Base-by-base conservation (phyloP, 1,140 invertebrate genomes). In the Drosophila tristis region DNA sequence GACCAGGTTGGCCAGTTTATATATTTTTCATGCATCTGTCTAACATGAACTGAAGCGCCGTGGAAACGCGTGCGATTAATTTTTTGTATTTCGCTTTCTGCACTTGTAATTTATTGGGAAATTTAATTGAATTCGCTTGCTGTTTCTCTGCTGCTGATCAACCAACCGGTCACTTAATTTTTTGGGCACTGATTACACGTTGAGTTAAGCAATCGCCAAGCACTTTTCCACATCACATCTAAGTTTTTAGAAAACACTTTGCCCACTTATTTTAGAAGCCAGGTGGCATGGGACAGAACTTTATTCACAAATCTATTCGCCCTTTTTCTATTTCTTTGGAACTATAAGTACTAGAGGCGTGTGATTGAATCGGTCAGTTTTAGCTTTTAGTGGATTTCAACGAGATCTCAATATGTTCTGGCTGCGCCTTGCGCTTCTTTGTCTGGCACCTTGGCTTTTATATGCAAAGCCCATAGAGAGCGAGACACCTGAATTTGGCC, bases 101-200 rank as follows among this genome's bases (percentile, higher is more conserved):
- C 81, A 85, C 78, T 85, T 80, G 63, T 80, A 80, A 86, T 85
- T 85, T 85, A 86, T 85, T 85, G 78, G 66, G 74, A 85, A 85
- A 85, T 85, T 86, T 85, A 86, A 85, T 85, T 85, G 81, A 85
- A 86, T 86, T 85, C 77, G 73, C 73, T 80, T 80, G 80, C 80
- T 75, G 42, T 35, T 35, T 35, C 31, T 4, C 31, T 35, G 31
- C 31, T 11, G 25, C 70, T 60, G 60, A 66, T 53, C 61, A 72
- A 16, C 47, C 61, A 86, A 78, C 78, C 68, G 68, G 75, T 78
- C 76, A 71, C 58, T 71, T 74, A 76, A 75, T 74, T 74, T 74
- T 39, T 81, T 68, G 63, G 42, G 62, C 42, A 42, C 48, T 71
- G 63, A 74, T 80, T 68, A 85, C 57, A 50, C 61, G 73, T 68